Evolutionary conservation across 2,888 invertebrate species (phyloP), one percentile per base, ranked within the genome.

Genomic region (Caenorhabditis angaria): DNA sequence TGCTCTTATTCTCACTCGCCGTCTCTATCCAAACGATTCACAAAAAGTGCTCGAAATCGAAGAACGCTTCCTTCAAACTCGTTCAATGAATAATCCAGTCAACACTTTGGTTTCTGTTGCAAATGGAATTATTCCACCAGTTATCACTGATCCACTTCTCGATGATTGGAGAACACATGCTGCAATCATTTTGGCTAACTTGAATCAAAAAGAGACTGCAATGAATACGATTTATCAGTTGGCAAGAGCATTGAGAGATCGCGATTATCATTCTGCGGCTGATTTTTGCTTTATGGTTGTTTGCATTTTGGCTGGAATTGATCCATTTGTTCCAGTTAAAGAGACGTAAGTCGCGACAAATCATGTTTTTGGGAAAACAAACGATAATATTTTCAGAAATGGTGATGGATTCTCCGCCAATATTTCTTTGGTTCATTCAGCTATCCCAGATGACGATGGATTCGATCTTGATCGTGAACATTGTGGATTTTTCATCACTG

Each of bases 211-310:
- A 32, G 67, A 57, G 5, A 62, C 77, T n/a, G 83, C 85, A 3
- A 70, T 82, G 64, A 65, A 80, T 47, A 81, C 85, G 0, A 82
- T 85, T 4, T 84, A 84, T 61, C 72, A 78, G n/a, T 70, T 86
- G 25, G 86, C 86, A 35, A 29, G 75, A 25, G 81, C 81, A 0
- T 62, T 87, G 32, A 81, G 84, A 2, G 73, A 80, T 20, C 92
- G 93, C 78, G 95, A 95, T 14, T 93, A 93, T 84, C 89, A 93
- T 64, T 92, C 93, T 89, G 95, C 94, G 1, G 94, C 96, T 27
- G 97, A 97, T 88, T 95, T 97, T 89, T 97, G 96, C 89, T 97
- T 96, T 90, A 90, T 99, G 84, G 92, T 95, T 89, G 94, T 93
- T 1, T 92, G 70, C 27, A 72, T 81, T n/a, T 57, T 81, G 18